Base-by-base conservation (phyloP, 2,797 vertebrate species). In the Myotis myotis region DNA sequence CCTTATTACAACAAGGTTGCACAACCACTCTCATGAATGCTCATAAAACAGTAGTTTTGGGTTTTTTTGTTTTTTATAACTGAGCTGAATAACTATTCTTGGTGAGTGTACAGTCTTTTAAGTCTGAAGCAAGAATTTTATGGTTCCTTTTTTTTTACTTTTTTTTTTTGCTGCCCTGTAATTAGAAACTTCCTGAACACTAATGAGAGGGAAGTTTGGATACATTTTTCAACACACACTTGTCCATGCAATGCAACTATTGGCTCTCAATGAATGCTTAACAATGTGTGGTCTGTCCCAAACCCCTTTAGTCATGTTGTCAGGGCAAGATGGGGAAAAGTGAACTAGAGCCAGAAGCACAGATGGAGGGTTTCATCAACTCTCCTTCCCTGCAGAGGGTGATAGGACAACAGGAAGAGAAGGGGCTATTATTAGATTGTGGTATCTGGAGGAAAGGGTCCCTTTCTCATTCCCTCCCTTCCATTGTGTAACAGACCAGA, bases 151-250 rank as follows among this genome's bases (percentile, higher is more conserved):
- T 25, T 22, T 10, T 66, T 22, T 36, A 30, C 38, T 6, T 22
- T 30, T 53, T 13, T 20, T 20, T 57, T 19, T 20, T 10, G 4
- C 15, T 76, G n/a, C 10, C 28, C 36, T 85, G 16, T 89, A 89
- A 93, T 93, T 84, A 95, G 79, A 95, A 53, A 87, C 76, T 81
- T 95, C 87, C 90, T 71, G 70, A 68, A 81, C 72, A 91, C 36
- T 36, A 90, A 87, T 23, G 47, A 93, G 76, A 75, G 36, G 88
- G 33, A 84, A 83, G 74, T 81, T 49, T 62, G 30, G 47, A 89
- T n/a, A 22, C 4, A 12, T 25, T 89, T 93, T 87, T 87, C 89
- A 95, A 72, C 86, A 91, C 17, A 70, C 13, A 20, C 47, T 94
- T 25, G 72, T 25, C 70, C 41, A 3, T 53, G 72, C 23, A 1